phyloP scores from a whole-genome alignment of 2,888 invertebrate species.

The Lissonota sp. region DNA sequence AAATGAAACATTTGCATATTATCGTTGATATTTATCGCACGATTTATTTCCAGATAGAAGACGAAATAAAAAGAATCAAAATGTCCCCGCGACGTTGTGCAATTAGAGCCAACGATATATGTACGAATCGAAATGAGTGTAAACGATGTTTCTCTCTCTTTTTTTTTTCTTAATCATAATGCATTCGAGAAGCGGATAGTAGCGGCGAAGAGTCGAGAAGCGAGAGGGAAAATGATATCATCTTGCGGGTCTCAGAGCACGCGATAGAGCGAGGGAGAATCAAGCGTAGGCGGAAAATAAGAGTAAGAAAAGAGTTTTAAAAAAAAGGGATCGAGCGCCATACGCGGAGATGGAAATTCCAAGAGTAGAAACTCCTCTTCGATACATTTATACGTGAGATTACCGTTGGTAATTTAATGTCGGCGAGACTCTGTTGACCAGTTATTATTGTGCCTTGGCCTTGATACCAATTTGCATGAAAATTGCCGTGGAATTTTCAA shows the following conservation, averaged over 20 bases:
- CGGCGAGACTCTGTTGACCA: conserved; percentile 5
- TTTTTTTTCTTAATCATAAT: too few species aligned
- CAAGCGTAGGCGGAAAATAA: conserved; percentile 51
- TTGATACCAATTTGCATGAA: conserved; percentile 23
- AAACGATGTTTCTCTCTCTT: conserved; percentile 23
- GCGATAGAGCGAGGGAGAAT: conserved; percentile 30
- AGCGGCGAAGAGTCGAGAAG: background rate
- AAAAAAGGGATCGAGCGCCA: conserved; percentile 27
- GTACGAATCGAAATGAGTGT: conserved; percentile 43
- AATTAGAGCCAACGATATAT: conserved; percentile 53
- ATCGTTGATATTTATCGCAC: conserved; percentile 8
- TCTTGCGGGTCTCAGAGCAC: conserved; percentile 6
- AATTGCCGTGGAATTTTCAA: conserved; percentile 16
- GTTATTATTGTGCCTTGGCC: background rate
- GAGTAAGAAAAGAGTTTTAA: conserved; percentile 26
- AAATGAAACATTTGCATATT: conserved; percentile 14
- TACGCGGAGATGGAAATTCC: conserved; percentile 67
- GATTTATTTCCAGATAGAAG: conserved; percentile 9
- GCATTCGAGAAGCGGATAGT: background rate
- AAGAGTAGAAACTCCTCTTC: conserved; percentile 72
- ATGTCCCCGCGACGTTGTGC: conserved; percentile 18
- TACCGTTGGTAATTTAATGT: conserved; percentile 74
- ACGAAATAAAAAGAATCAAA: conserved; percentile 3
- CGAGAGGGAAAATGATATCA: conserved; percentile 26
- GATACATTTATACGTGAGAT: conserved; percentile 60